phyloP scores from a whole-genome alignment of 2,888 invertebrate species.

The Limnephilus rhombicus region DNA sequence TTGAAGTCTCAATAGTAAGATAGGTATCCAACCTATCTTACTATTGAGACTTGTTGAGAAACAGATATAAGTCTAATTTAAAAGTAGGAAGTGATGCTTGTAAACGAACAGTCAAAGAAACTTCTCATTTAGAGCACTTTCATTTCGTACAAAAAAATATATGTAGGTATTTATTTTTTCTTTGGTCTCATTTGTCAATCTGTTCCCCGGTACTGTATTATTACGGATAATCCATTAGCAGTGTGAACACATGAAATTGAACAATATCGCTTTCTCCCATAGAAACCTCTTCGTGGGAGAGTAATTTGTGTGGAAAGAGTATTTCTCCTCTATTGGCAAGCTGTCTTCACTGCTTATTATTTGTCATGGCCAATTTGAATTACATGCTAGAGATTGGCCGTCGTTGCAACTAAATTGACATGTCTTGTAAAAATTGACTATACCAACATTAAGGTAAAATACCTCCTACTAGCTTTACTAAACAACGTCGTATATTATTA shows the following conservation, averaged over 20 bases:
- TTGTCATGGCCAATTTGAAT: background rate
- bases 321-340: slow-evolving; percentile 12
- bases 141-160: background rate
- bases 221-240: slow-evolving; percentile 44
- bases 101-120: no score
- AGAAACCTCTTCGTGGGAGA: slow-evolving; percentile 18
- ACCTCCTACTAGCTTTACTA: no score
- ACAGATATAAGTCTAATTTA: background rate
- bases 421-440: background rate
- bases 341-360: slow-evolving; percentile 29
- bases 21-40: no score
- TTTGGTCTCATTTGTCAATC: slow-evolving; percentile 32
- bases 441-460: background rate
- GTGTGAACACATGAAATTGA: slow-evolving; percentile 23
- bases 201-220: slow-evolving; percentile 28
- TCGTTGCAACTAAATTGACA: background rate
- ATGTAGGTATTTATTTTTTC: background rate
- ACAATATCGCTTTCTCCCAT: slow-evolving; percentile 26
- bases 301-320: slow-evolving; percentile 3
- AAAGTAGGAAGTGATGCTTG: background rate
- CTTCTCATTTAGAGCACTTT: background rate
- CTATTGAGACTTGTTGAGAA: no score
- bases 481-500: no score
- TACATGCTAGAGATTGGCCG: background rate
- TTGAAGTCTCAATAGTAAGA: no score